Evolutionary conservation across 2,888 invertebrate genomes (phyloP).

Genomic region (Oasisia sp.): DNA sequence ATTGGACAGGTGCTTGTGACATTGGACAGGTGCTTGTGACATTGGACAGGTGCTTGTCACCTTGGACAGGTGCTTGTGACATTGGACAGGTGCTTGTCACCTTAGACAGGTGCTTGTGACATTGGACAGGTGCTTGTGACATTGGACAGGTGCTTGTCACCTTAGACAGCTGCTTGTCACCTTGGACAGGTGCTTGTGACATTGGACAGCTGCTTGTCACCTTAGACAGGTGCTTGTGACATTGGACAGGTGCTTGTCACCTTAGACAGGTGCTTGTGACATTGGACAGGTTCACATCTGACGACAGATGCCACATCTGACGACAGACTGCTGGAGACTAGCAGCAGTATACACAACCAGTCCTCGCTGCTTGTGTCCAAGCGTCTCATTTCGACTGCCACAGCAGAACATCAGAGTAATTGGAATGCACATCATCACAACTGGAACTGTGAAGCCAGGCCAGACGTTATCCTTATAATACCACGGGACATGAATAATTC

Average conservation of each 20-base stretch:
- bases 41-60: background rate
- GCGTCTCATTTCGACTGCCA: background rate
- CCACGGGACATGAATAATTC: background rate
- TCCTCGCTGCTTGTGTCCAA: background rate
- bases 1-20: too few species aligned
- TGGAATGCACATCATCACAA: background rate
- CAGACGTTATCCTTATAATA: background rate
- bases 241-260: background rate
- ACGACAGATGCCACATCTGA: background rate
- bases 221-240: background rate
- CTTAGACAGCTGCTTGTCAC: background rate
- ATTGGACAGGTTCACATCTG: too few species aligned
- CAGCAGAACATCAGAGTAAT: background rate
- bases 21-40: background rate
- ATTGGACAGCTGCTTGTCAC: background rate
- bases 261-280: background rate
- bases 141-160: background rate
- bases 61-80: background rate
- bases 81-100: background rate
- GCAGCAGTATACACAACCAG: background rate
- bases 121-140: background rate
- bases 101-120: background rate
- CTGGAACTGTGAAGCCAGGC: too few species aligned
- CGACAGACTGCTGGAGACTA: background rate
- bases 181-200: background rate